Evolutionary conservation across 2,113 vertebrate species (phyloP).

Genomic region (Pelecanus crispus): DNA sequence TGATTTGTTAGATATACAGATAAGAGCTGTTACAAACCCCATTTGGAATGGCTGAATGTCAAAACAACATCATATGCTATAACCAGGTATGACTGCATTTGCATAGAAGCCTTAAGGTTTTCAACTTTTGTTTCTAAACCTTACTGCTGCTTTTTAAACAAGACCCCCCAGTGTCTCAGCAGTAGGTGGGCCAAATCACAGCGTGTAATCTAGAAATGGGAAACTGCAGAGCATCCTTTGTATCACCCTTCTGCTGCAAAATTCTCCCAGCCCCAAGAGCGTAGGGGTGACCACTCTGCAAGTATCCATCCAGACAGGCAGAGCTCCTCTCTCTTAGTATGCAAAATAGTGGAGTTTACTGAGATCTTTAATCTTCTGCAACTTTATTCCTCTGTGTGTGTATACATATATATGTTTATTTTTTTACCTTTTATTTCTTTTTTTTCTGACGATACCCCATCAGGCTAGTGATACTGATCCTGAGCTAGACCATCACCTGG

Average conservation of each 20-base stretch:
- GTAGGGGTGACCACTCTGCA: neutral
- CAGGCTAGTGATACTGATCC: neutral
- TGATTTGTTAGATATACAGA: neutral
- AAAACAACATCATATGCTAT: neutral
- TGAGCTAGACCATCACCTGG: neutral
- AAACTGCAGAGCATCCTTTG: neutral
- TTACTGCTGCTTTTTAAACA: neutral
- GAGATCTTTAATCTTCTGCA: neutral
- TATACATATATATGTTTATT: rapidly evolving
- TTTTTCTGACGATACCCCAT: neutral
- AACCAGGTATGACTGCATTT: neutral
- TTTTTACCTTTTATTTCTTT: neutral
- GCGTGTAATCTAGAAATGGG: neutral
- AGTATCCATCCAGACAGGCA: neutral
- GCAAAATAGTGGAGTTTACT: neutral
- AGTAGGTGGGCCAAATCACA: neutral
- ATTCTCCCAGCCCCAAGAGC: neutral
- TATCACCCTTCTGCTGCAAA: neutral
- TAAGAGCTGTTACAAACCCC: neutral
- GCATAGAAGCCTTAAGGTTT: neutral
- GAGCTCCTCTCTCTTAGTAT: neutral
- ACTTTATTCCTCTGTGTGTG: neutral
- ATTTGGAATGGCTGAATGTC: neutral
- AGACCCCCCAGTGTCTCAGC: neutral
- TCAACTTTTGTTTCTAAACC: neutral